Percentiles rank a stretch among this genome's conserved stretches.
Evolutionary conservation across 2,113 vertebrate species (phyloP).

Genomic region (Bucco capensis): DNA sequence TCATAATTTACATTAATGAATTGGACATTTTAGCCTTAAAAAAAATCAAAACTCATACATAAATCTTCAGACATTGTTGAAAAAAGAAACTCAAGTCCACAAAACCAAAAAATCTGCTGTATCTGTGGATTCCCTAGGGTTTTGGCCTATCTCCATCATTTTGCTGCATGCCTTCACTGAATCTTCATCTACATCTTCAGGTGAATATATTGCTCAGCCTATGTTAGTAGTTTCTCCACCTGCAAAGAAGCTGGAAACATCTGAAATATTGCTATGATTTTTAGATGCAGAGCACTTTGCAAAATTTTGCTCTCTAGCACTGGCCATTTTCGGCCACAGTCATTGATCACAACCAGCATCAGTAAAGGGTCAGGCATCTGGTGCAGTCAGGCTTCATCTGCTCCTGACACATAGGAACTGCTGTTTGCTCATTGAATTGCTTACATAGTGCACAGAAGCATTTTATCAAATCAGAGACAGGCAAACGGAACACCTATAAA

Average conservation of each 20-base stretch:
- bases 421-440: neutral
- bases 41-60: neutral
- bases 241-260: neutral
- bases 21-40: neutral
- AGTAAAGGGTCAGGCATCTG: neutral
- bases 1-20: neutral
- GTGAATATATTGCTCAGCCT: neutral
- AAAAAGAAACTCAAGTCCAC: neutral
- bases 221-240: neutral
- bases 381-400: neutral
- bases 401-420: accelerated
- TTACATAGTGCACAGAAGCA: neutral
- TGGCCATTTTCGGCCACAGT: neutral
- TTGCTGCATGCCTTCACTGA: neutral
- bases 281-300: neutral
- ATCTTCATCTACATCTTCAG: neutral
- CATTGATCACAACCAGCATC: neutral
- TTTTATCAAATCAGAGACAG: neutral
- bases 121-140: neutral
- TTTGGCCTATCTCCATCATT: neutral
- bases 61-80: neutral
- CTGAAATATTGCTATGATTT: neutral
- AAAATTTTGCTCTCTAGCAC: neutral
- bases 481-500: neutral
- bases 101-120: neutral